phyloP scores from a whole-genome alignment of 1,140 invertebrate species.

The Lineus longissimus region DNA sequence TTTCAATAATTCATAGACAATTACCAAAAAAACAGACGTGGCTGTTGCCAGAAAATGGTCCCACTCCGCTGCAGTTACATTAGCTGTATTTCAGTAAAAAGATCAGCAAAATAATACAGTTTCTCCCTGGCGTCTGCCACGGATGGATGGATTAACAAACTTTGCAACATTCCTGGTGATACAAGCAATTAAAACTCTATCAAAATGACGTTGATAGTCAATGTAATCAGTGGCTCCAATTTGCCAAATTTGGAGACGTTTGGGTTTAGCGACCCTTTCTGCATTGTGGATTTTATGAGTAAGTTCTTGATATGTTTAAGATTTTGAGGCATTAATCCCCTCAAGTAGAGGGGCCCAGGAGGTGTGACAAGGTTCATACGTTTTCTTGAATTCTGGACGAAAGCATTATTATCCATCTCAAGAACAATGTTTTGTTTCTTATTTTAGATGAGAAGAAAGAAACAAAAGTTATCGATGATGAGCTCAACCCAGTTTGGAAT shows the following conservation, averaged over 20 bases:
- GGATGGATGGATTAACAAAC: too few species aligned
- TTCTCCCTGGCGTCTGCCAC: too few species aligned
- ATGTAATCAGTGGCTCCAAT: slow-evolving; percentile 27
- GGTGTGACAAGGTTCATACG: neutral
- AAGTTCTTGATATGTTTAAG: slow-evolving; percentile 12
- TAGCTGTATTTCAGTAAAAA: too few species aligned
- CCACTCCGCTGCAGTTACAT: too few species aligned
- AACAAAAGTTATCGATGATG: slow-evolving; percentile 39
- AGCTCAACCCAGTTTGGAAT: slow-evolving; percentile 46
- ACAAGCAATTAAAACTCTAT: neutral
- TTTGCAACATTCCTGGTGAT: too few species aligned
- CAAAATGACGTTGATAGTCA: slow-evolving; percentile 21
- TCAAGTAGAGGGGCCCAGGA: neutral
- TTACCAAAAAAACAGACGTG: too few species aligned
- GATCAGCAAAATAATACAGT: too few species aligned
- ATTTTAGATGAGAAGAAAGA: slow-evolving; percentile 48
- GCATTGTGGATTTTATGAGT: slow-evolving; percentile 34
- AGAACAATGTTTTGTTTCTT: slow-evolving; percentile 10
- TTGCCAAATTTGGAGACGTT: slow-evolving; percentile 37
- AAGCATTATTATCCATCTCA: neutral
- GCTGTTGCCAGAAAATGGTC: too few species aligned
- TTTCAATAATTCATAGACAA: too few species aligned
- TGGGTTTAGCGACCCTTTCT: slow-evolving; percentile 39
- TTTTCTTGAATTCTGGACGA: neutral
- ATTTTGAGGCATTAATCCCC: neutral